A percentile compares a stretch with the other conserved stretches of the same genome.
These are phyloP conservation scores for Echeneis naucrates DNA, from an alignment of 2,797 vertebrate genomes.

Conservation along the genomic window DNA sequence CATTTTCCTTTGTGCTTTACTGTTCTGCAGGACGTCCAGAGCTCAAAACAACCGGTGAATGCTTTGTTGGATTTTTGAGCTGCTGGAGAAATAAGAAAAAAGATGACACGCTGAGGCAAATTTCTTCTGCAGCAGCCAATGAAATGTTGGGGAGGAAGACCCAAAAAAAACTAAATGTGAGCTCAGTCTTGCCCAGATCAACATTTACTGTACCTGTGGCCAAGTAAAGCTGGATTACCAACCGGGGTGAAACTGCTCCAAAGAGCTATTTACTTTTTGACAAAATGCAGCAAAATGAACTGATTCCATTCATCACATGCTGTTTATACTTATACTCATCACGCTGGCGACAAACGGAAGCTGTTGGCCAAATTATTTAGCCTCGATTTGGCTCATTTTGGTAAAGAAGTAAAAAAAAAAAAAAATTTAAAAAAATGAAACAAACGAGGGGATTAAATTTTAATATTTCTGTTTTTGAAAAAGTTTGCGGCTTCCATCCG, in stretches of 20 bases:
- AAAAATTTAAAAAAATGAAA: too few relatives aligned
- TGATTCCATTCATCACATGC: neutral
- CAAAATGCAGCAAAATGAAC: neutral
- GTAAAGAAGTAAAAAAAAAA: neutral
- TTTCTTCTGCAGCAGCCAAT: neutral
- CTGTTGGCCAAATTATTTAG: neutral
- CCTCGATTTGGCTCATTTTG: neutral
- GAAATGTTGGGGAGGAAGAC: too few relatives aligned
- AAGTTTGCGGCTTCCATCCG: neutral
- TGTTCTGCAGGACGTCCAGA: neutral
- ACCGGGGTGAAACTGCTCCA: neutral
- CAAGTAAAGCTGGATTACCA: neutral
- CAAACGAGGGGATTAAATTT: too few relatives aligned
- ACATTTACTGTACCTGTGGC: neutral
- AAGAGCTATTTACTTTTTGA: neutral
- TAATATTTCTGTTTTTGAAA: neutral
- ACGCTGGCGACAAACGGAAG: neutral
- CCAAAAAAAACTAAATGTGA: neutral
- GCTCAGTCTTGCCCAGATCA: neutral
- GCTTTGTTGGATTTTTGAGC: neutral
- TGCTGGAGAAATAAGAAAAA: too few relatives aligned
- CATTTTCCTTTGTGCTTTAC: constrained; percentile 11
- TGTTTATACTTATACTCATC: neutral
- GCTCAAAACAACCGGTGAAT: neutral
- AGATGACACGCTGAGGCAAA: neutral